Evolutionary conservation across 1,140 invertebrate genomes (phyloP).

Genomic region (Helicoverpa armigera): DNA sequence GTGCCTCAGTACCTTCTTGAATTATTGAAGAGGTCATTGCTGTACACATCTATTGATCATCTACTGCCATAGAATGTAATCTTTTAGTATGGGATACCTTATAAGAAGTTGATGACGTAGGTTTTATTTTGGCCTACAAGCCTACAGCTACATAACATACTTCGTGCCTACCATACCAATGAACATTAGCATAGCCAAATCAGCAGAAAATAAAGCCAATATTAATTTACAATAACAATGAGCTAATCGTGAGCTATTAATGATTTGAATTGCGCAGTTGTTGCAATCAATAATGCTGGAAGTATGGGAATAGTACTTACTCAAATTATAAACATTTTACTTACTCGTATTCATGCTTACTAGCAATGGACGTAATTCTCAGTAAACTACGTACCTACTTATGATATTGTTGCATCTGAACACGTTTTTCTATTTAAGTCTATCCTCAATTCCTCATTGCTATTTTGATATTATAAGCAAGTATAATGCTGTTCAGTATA

Average conservation of each 20-base stretch:
- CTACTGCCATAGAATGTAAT: neutral
- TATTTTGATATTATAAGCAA: too few relatives aligned
- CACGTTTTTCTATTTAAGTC: too few relatives aligned
- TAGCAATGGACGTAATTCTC: too few relatives aligned
- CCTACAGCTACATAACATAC: neutral
- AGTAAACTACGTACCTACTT: neutral
- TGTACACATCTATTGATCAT: neutral
- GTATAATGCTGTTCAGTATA: too few relatives aligned
- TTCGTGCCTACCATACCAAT: neutral
- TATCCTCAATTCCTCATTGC: neutral
- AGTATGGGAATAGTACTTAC: too few relatives aligned
- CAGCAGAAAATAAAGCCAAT: conserved; percentile 8
- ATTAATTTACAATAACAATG: conserved; percentile 27
- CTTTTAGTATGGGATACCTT: neutral
- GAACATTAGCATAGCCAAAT: neutral
- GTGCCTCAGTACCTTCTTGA: neutral
- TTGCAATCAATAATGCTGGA: neutral
- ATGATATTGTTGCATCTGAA: too few relatives aligned
- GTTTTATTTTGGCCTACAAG: neutral
- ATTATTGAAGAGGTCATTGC: neutral
- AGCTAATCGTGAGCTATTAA: neutral
- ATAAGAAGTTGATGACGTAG: neutral
- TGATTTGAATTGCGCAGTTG: conserved; percentile 16
- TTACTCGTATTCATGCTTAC: neutral
- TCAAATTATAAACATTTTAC: neutral